Evolutionary conservation across 2,888 invertebrate species (phyloP).

Genomic region (Pardosa pseudoannulata): DNA sequence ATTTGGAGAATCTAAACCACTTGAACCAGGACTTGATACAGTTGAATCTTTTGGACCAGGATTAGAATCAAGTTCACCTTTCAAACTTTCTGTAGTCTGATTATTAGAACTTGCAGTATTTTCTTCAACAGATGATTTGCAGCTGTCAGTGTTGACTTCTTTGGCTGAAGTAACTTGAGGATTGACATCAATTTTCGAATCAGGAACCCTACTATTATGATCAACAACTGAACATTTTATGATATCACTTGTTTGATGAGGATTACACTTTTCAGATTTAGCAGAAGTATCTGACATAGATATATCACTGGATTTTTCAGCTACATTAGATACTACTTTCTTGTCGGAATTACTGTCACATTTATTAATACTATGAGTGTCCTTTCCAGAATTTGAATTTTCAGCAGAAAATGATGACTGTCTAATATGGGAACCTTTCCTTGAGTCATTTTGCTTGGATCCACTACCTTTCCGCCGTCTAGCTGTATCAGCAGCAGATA

Average conservation of each 20-base stretch:
- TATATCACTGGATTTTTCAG: slow-evolving; percentile 17
- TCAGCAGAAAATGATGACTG: not conserved
- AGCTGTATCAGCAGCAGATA: slow-evolving; percentile 58
- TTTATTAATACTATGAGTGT: not conserved
- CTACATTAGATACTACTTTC: not conserved
- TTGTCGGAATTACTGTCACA: not conserved
- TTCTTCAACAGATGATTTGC: too few species aligned
- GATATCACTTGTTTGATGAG: not conserved
- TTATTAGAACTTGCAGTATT: too few species aligned
- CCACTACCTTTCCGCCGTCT: slow-evolving; percentile 50
- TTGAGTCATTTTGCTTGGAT: slow-evolving; percentile 43
- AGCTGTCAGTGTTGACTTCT: too few species aligned
- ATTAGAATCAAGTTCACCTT: too few species aligned
- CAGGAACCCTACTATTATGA: not conserved
- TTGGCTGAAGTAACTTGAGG: not conserved
- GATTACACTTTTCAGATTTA: not conserved
- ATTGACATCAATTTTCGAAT: not conserved
- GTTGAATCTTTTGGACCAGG: too few species aligned
- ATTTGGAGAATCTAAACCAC: not conserved
- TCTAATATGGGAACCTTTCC: slow-evolving; percentile 30
- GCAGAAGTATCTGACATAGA: not conserved
- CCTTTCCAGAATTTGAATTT: not conserved
- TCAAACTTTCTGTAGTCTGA: too few species aligned
- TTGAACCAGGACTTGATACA: too few species aligned
- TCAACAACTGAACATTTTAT: not conserved